phyloP scores from a whole-genome alignment of 2,113 vertebrate genomes.

The Silurus glanis region DNA sequence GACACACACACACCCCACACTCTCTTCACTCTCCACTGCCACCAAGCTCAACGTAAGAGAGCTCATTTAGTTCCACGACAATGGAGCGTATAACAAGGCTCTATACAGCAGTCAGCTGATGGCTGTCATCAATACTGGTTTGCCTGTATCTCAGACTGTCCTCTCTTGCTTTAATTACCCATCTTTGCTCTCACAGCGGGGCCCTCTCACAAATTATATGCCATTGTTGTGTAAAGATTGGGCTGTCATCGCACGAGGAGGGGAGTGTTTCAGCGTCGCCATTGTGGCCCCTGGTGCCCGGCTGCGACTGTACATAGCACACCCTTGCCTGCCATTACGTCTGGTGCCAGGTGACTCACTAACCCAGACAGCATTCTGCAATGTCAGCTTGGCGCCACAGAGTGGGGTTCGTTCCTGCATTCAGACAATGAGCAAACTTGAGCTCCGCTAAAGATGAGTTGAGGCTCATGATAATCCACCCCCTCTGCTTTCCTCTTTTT shows the following conservation, averaged over 20 bases:
- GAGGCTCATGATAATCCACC: constrained; percentile 48
- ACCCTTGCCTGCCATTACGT: constrained; percentile 58
- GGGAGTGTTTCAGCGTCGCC: constrained; percentile 55
- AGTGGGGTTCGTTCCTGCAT: constrained; percentile 43
- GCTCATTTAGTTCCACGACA: constrained; percentile 52
- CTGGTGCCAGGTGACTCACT: constrained; percentile 68
- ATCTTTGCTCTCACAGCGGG: constrained; percentile 65
- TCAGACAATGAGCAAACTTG: constrained; percentile 58
- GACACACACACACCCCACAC: background rate
- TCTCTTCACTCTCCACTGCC: constrained; percentile 31
- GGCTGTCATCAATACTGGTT: constrained; percentile 57
- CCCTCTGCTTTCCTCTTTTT: constrained; percentile 36
- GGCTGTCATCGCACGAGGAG: constrained; percentile 60
- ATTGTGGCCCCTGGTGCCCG: constrained; percentile 52
- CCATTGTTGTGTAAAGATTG: constrained; percentile 58
- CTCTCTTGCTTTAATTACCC: constrained; percentile 63
- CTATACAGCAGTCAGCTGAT: constrained; percentile 54
- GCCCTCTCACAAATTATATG: constrained; percentile 66
- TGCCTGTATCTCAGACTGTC: constrained; percentile 52
- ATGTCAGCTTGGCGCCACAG: constrained; percentile 63
- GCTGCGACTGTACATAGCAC: constrained; percentile 40
- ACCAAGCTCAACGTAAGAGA: constrained; percentile 37
- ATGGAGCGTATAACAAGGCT: constrained; percentile 54
- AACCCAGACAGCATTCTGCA: constrained; percentile 70
- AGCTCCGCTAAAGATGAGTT: constrained; percentile 52